A percentile compares a stretch with the other conserved stretches of the same genome.
These are phyloP conservation scores for Callinectes sapidus DNA, from an alignment of 2,888 invertebrate species.

Conservation along the genomic window DNA sequence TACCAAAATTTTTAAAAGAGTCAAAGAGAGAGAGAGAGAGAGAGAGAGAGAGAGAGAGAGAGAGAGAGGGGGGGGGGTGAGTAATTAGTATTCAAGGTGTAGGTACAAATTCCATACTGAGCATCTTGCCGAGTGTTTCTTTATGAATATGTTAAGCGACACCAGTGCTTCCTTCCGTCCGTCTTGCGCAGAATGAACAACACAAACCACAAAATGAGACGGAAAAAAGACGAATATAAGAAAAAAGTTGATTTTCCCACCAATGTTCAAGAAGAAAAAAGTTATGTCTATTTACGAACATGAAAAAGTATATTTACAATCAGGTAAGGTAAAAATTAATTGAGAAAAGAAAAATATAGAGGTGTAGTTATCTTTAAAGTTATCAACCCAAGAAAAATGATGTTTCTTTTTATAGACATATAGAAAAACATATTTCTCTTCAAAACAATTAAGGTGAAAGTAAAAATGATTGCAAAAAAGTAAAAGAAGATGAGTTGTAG, in stretches of 20 bases:
- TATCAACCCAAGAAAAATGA: not conserved
- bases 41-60: slow-evolving; percentile 51
- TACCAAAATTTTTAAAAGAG: not conserved
- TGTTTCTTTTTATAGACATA: too few species aligned
- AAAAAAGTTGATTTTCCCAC: not conserved
- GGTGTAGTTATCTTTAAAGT: too few species aligned
- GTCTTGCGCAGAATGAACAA: not conserved
- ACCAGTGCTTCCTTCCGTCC: not conserved
- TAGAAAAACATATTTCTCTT: too few species aligned
- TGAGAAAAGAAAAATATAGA: too few species aligned
- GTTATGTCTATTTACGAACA: too few species aligned
- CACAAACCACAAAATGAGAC: too few species aligned
- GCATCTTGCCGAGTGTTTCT: not conserved
- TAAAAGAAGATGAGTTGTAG: too few species aligned
- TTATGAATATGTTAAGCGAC: not conserved
- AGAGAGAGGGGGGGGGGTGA: slow-evolving; percentile 23
- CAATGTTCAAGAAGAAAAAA: too few species aligned
- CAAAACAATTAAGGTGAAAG: too few species aligned
- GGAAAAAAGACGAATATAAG: not conserved
- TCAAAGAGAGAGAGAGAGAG: slow-evolving; percentile 21
- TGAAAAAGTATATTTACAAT: too few species aligned
- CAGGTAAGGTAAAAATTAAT: too few species aligned
- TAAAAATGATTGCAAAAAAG: too few species aligned
- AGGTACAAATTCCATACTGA: not conserved
- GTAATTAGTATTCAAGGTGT: not conserved